Conservation (phyloP, 2,888 invertebrate species). For the Lucinisca nassula region DNA sequence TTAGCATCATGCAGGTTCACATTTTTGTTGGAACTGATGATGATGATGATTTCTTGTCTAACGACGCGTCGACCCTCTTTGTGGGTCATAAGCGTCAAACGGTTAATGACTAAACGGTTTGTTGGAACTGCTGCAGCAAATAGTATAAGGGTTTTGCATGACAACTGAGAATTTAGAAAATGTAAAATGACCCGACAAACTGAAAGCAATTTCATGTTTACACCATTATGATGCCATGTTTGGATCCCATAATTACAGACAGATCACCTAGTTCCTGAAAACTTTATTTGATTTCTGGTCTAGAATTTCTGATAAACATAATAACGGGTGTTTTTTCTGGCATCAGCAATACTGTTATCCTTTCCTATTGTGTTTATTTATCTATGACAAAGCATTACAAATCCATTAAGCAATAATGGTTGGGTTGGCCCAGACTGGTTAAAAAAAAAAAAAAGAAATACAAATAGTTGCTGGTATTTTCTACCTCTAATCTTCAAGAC, state of each 20-base stretch:
- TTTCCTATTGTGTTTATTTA: neutral
- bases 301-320: neutral
- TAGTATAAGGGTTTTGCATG: constrained; percentile 8
- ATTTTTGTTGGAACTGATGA: too few relatives aligned
- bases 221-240: neutral
- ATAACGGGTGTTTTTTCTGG: neutral
- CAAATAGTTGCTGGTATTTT: too few relatives aligned
- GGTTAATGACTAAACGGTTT: too few relatives aligned
- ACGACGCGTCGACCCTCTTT: too few relatives aligned
- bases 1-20: too few relatives aligned
- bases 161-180: neutral
- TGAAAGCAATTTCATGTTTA: constrained; percentile 12
- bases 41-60: too few relatives aligned
- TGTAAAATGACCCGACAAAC: neutral
- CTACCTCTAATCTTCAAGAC: too few relatives aligned
- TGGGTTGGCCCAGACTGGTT: too few relatives aligned
- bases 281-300: neutral
- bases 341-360: neutral
- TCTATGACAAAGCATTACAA: neutral
- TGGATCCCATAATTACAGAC: neutral
- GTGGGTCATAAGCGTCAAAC: too few relatives aligned
- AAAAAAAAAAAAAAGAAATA: too few relatives aligned
- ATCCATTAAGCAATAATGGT: neutral
- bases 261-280: neutral
- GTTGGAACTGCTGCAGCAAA: too few relatives aligned